These are phyloP conservation scores for Periphyllus acericola DNA, from an alignment of 2,888 invertebrate species.

Conservation along the genomic window DNA sequence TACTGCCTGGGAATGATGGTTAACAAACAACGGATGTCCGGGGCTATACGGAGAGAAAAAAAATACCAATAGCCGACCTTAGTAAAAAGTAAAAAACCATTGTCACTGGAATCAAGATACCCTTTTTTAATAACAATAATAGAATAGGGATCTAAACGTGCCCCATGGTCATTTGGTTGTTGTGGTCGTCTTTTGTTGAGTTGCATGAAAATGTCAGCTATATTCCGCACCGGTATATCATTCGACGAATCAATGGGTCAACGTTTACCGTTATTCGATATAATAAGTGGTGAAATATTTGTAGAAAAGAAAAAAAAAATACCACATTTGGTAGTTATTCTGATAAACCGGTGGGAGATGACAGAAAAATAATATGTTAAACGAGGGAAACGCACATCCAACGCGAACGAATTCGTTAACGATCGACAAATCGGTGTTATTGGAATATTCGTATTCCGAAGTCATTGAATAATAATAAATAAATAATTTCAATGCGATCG, in stretches of 20 bases:
- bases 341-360: not conserved
- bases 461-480: not conserved
- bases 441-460: not conserved
- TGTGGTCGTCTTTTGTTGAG: slow-evolving; percentile 14
- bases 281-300: not conserved
- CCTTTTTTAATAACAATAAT: not conserved
- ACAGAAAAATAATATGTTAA: not conserved
- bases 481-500: not conserved
- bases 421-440: not conserved
- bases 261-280: slow-evolving; percentile 25
- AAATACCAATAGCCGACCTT: slow-evolving; percentile 2
- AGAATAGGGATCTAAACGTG: slow-evolving; percentile 1
- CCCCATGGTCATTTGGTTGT: not conserved
- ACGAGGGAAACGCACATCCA: not conserved
- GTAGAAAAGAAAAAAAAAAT: not conserved
- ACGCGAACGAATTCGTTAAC: not conserved
- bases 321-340: not conserved
- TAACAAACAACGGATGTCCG: slow-evolving; percentile 28
- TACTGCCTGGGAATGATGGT: slow-evolving; percentile 4
- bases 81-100: slow-evolving; percentile 2
- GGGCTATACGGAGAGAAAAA: not conserved
- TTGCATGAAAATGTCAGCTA: not conserved
- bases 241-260: not conserved
- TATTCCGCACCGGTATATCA: not conserved
- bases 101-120: slow-evolving; percentile 23